Percentiles rank a stretch among this genome's conserved stretches.
Conservation (phyloP, 2,888 invertebrate genomes). For the Acrocera orbiculus region DNA sequence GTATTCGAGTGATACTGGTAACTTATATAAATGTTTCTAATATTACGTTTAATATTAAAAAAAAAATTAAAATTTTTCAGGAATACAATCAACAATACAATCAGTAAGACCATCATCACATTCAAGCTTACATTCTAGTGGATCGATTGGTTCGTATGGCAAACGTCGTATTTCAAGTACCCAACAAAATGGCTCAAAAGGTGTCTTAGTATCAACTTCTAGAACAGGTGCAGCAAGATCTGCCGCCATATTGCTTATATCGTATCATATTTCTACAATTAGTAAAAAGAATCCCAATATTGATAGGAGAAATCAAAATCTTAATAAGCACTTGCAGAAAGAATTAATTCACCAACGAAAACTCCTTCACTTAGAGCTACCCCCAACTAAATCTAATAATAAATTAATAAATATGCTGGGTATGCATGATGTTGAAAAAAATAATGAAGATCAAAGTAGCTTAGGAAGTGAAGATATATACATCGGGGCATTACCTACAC, state of each 20-base stretch:
- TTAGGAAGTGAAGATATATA: constrained; percentile 28
- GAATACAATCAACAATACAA: constrained; percentile 42
- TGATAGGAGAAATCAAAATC: constrained; percentile 15
- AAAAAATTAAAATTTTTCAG: constrained; percentile 24
- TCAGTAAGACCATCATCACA: constrained; percentile 43
- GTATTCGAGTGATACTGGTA: constrained; percentile 73
- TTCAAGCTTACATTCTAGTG: constrained; percentile 40
- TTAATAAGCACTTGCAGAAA: constrained; percentile 32
- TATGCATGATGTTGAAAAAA: constrained; percentile 27
- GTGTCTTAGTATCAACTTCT: constrained; percentile 58
- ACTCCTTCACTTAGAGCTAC: constrained; percentile 30
- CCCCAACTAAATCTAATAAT: constrained; percentile 29
- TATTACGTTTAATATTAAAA: background rate
- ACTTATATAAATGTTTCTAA: background rate
- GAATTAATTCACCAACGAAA: constrained; percentile 32
- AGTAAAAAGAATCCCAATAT: constrained; percentile 33
- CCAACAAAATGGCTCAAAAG: constrained; percentile 37
- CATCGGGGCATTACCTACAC: constrained; percentile 32
- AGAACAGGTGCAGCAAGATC: constrained; percentile 86
- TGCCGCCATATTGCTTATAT: constrained; percentile 89
- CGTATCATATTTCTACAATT: constrained; percentile 57
- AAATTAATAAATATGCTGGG: constrained; percentile 30
- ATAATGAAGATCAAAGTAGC: constrained; percentile 19
- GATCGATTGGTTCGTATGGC: constrained; percentile 36
- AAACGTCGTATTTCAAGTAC: constrained; percentile 34